phyloP scores from a whole-genome alignment of 2,113 vertebrate genomes.

The Litocranius walleri region DNA sequence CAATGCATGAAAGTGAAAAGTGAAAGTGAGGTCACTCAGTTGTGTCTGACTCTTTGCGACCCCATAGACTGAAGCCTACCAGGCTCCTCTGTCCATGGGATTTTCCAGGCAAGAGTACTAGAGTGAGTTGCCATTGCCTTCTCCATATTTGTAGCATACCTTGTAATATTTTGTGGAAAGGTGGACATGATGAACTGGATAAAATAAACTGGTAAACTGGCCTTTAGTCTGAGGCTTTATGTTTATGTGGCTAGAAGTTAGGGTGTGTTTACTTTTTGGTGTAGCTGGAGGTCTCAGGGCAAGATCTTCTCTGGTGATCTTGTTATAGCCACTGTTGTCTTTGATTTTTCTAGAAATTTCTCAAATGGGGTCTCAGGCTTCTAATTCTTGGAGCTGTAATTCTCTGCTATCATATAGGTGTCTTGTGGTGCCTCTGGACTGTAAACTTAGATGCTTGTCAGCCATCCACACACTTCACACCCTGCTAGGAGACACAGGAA shows the following conservation, averaged over 20 bases:
- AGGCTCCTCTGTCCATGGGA: too few relatives aligned
- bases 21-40: too few relatives aligned
- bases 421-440: background rate
- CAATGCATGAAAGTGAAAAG: too few relatives aligned
- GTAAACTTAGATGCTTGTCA: background rate
- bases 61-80: too few relatives aligned
- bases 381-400: background rate
- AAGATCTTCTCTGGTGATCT: background rate
- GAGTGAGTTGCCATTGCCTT: too few relatives aligned
- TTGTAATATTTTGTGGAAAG: background rate
- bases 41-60: fast-evolving
- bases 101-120: too few relatives aligned
- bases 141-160: background rate
- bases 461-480: background rate
- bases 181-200: background rate
- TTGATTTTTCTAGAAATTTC: background rate
- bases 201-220: background rate
- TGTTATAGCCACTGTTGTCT: background rate
- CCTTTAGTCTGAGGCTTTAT: background rate
- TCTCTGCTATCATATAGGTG: background rate
- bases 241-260: background rate
- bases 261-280: background rate
- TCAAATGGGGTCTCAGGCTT: background rate
- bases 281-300: background rate
- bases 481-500: background rate